A percentile compares a stretch with the other conserved stretches of the same genome.
phyloP scores from a whole-genome alignment of 2,113 vertebrate species.

The Sula dactylatra region DNA sequence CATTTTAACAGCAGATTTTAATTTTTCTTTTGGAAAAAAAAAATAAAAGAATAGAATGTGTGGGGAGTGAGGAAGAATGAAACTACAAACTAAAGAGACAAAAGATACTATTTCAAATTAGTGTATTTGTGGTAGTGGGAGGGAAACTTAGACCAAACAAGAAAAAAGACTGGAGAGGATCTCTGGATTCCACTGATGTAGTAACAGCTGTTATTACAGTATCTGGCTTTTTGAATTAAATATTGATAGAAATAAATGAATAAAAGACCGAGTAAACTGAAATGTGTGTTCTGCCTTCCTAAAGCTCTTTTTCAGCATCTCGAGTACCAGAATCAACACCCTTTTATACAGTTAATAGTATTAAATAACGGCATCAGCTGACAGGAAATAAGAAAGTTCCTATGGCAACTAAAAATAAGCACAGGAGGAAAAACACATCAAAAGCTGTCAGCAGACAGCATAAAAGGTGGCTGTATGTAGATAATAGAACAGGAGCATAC shows the following conservation, averaged over 20 bases:
- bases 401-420: constrained; percentile 70
- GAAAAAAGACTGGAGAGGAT: not conserved
- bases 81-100: not conserved
- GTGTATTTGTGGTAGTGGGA: not conserved
- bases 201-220: not conserved
- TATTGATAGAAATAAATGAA: constrained; percentile 22
- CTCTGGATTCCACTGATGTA: constrained; percentile 2
- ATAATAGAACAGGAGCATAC: not conserved
- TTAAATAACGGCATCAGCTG: constrained; percentile 47
- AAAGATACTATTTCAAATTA: constrained; percentile 2
- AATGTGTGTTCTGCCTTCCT: constrained; percentile 1
- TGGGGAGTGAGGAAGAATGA: not conserved
- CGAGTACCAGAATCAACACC: constrained; percentile 12
- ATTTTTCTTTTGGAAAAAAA: not conserved
- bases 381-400: constrained; percentile 68
- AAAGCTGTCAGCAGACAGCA: constrained; percentile 10
- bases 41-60: not conserved
- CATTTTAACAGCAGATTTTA: constrained; percentile 10
- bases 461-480: not conserved
- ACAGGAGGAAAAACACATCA: constrained; percentile 33
- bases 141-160: constrained; percentile 14
- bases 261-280: constrained; percentile 4
- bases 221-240: not conserved
- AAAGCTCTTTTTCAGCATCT: not conserved
- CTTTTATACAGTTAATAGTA: constrained; percentile 52